Conservation (phyloP, 2,888 invertebrate genomes). For the Epinotia bilunana region DNA sequence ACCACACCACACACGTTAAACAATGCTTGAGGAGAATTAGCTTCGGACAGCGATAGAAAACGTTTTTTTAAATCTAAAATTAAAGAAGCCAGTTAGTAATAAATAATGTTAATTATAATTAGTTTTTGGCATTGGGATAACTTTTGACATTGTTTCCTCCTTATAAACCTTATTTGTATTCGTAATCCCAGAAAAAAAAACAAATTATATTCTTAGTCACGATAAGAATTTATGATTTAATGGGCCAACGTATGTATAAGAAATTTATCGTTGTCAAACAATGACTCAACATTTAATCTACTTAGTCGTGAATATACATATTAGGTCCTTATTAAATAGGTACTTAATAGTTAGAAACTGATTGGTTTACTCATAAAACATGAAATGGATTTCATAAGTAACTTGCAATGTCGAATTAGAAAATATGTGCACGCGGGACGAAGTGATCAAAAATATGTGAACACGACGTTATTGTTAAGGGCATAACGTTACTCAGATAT, state of each 20-base stretch:
- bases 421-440: too few species aligned
- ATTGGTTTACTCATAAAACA: too few species aligned
- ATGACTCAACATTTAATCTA: too few species aligned
- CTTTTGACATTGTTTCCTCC: background rate
- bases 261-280: background rate
- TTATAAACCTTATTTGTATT: background rate
- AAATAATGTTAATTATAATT: background rate
- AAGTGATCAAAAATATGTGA: too few species aligned
- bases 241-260: background rate
- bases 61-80: background rate
- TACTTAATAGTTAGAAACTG: too few species aligned
- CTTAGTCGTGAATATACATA: too few species aligned
- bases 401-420: too few species aligned
- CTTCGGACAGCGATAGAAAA: background rate
- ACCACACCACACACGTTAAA: background rate
- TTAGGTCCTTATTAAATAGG: too few species aligned
- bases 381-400: too few species aligned
- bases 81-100: background rate
- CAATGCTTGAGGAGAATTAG: background rate
- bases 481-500: too few species aligned
- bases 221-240: conserved; percentile 3
- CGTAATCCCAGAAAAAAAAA: background rate
- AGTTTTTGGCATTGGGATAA: background rate
- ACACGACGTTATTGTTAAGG: too few species aligned
- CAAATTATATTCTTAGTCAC: background rate